These are phyloP conservation scores for Sander vitreus DNA, from an alignment of 2,113 vertebrate genomes.

Conservation along the genomic window DNA sequence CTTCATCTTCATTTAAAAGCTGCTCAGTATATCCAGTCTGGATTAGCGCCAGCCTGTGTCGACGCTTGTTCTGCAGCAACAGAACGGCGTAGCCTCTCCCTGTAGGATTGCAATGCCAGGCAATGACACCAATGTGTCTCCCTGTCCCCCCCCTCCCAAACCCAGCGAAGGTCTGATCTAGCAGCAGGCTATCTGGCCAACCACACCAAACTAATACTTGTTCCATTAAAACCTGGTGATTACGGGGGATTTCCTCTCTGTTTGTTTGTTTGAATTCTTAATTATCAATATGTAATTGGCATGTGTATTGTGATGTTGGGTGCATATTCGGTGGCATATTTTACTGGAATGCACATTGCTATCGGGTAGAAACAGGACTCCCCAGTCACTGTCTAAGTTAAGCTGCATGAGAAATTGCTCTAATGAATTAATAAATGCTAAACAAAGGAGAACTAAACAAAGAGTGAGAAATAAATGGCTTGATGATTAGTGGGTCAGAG, in stretches of 20 bases:
- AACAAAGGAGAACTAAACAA: slow-evolving; percentile 80
- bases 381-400: slow-evolving; percentile 72
- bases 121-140: slow-evolving; percentile 78
- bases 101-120: slow-evolving; percentile 75
- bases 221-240: slow-evolving; percentile 80
- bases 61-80: slow-evolving; percentile 53
- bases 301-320: slow-evolving; percentile 68
- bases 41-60: slow-evolving; percentile 78
- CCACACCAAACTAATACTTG: slow-evolving; percentile 77
- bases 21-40: slow-evolving; percentile 79
- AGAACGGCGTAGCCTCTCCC: slow-evolving; percentile 68
- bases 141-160: slow-evolving; percentile 13
- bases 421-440: slow-evolving; percentile 80
- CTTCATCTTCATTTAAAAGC: slow-evolving; percentile 81
- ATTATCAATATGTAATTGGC: slow-evolving; percentile 81
- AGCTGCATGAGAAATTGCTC: slow-evolving; percentile 75
- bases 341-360: slow-evolving; percentile 56
- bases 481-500: slow-evolving; percentile 76
- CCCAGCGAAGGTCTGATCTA: slow-evolving; percentile 67
- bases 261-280: slow-evolving; percentile 81
- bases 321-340: slow-evolving; percentile 62
- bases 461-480: slow-evolving; percentile 73
- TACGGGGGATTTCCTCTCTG: slow-evolving; percentile 77
- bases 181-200: slow-evolving; percentile 73
- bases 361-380: slow-evolving; percentile 76